Conservation (phyloP, 1,140 invertebrate species). For the Calliphora vicina region DNA sequence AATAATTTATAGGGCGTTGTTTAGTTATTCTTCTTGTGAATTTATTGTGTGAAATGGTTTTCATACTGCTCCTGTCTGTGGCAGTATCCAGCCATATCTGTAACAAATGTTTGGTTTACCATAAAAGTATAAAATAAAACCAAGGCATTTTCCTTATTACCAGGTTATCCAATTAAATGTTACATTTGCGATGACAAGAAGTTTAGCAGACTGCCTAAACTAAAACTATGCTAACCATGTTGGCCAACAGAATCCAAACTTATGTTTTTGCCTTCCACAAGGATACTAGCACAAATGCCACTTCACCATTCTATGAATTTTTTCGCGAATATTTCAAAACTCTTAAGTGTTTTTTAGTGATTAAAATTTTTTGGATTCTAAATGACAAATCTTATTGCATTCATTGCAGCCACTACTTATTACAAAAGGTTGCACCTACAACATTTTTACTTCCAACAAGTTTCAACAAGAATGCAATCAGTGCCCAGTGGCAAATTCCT, state of each 20-base stretch:
- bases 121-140: background rate
- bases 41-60: too few species aligned
- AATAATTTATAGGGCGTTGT: too few species aligned
- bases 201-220: constrained; percentile 7
- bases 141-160: too few species aligned
- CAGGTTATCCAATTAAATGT: constrained; percentile 30
- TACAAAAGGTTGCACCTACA: too few species aligned
- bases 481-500: too few species aligned
- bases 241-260: background rate
- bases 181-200: constrained; percentile 1
- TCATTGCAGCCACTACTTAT: background rate
- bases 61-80: too few species aligned
- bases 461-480: too few species aligned
- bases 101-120: background rate
- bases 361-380: too few species aligned
- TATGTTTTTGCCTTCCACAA: constrained; percentile 21
- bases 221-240: background rate
- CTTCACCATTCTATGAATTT: constrained; percentile 5
- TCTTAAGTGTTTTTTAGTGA: too few species aligned
- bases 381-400: background rate
- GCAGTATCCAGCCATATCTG: too few species aligned
- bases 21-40: too few species aligned
- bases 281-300: constrained; percentile 1
- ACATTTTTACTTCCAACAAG: too few species aligned
- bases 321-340: constrained; percentile 30